Evolutionary conservation across 2,888 invertebrate genomes (phyloP).

Genomic region (Rhodophaea formosa): DNA sequence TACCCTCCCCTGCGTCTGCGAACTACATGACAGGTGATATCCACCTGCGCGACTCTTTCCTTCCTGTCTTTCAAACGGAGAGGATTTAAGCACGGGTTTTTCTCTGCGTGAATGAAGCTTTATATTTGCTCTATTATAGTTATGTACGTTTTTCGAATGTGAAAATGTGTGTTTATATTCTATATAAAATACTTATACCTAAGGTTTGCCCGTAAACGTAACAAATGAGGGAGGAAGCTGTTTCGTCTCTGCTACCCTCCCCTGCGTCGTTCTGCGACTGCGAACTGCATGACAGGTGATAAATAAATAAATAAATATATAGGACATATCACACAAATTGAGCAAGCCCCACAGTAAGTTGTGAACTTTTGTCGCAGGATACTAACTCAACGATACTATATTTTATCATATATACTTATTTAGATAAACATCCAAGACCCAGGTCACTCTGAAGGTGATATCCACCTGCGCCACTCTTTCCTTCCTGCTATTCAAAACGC

Average conservation of each 20-base stretch:
- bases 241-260: conserved; percentile 23
- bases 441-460: too few relatives aligned
- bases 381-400: too few relatives aligned
- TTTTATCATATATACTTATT: too few relatives aligned
- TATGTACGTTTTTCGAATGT: background rate
- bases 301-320: too few relatives aligned
- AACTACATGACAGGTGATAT: conserved; percentile 50
- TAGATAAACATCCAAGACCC: too few relatives aligned
- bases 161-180: too few relatives aligned
- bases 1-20: conserved; percentile 23
- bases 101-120: conserved; percentile 16
- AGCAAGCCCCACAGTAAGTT: too few relatives aligned
- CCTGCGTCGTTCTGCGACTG: conserved; percentile 24
- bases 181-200: too few relatives aligned
- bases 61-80: conserved; percentile 50
- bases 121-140: background rate
- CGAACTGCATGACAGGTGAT: conserved; percentile 45
- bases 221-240: conserved; percentile 55
- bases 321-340: too few relatives aligned
- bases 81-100: conserved; percentile 42
- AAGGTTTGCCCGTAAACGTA: conserved; percentile 65
- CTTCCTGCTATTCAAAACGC: conserved; percentile 42
- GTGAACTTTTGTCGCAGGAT: too few relatives aligned
- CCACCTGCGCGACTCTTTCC: conserved; percentile 59
- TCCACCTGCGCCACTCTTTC: conserved; percentile 58